Conservation (phyloP, 2,797 vertebrate genomes). For the Pangasius larnaudii region DNA sequence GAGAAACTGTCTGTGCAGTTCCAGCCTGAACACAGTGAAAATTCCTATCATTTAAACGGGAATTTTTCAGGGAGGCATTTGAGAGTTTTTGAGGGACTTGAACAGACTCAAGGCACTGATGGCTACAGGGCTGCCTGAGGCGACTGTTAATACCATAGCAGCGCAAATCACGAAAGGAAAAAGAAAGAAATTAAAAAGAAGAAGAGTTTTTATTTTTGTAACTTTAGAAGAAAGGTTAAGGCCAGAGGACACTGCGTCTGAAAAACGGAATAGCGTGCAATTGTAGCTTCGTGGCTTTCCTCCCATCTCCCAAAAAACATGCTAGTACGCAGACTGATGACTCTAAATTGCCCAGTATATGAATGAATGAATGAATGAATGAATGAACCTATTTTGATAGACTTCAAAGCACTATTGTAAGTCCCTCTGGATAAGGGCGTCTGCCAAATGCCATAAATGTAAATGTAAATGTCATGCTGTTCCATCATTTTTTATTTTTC, state of each 20-base stretch:
- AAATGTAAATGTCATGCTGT: no score
- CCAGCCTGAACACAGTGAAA: not conserved
- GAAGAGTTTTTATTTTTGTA: not conserved
- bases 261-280: not conserved
- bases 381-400: no score
- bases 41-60: not conserved
- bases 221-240: not conserved
- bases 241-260: not conserved
- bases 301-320: not conserved
- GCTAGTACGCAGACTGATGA: not conserved
- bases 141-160: not conserved
- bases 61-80: not conserved
- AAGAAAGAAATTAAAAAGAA: not conserved
- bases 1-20: not conserved
- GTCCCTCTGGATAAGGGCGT: no score
- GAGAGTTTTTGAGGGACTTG: not conserved
- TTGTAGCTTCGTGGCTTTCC: not conserved
- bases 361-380: not conserved
- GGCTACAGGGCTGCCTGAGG: slow-evolving; percentile 1
- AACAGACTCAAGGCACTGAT: not conserved
- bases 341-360: not conserved
- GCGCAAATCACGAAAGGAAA: not conserved
- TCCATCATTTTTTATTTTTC: not conserved
- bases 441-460: no score
- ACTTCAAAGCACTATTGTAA: no score